phyloP scores from a whole-genome alignment of 2,113 vertebrate genomes.

The Sander lucioperca region DNA sequence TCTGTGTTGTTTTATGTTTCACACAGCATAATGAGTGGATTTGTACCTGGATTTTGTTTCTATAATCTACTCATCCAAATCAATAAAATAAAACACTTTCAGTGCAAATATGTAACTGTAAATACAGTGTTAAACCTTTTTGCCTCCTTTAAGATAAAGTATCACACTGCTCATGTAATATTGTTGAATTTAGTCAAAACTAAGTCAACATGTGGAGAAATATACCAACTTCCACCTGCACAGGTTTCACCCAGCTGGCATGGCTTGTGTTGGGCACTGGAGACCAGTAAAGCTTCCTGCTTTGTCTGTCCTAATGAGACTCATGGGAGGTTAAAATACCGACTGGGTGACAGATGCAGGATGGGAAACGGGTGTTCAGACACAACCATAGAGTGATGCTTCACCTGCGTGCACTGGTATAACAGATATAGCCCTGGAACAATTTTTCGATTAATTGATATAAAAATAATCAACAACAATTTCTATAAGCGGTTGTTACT shows the following conservation, averaged over 20 bases:
- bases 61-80: neutral
- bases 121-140: neutral
- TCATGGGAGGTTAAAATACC: slow-evolving; percentile 44
- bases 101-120: neutral
- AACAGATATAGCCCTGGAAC: neutral
- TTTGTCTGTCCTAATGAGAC: slow-evolving; percentile 67
- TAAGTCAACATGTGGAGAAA: neutral
- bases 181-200: neutral
- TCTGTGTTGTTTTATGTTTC: neutral
- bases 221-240: neutral
- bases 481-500: neutral
- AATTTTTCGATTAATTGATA: neutral
- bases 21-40: neutral
- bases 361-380: neutral
- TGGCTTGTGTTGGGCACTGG: neutral
- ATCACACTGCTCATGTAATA: neutral
- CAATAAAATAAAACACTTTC: neutral
- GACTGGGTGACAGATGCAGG: neutral
- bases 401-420: neutral
- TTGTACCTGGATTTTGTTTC: neutral
- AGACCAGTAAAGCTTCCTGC: slow-evolving; percentile 21
- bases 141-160: neutral
- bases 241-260: slow-evolving; percentile 28
- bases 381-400: neutral
- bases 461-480: neutral